A percentile compares a stretch with the other conserved stretches of the same genome.
These are phyloP conservation scores for Papilio helenus DNA, from an alignment of 1,140 invertebrate genomes.

Conservation along the genomic window DNA sequence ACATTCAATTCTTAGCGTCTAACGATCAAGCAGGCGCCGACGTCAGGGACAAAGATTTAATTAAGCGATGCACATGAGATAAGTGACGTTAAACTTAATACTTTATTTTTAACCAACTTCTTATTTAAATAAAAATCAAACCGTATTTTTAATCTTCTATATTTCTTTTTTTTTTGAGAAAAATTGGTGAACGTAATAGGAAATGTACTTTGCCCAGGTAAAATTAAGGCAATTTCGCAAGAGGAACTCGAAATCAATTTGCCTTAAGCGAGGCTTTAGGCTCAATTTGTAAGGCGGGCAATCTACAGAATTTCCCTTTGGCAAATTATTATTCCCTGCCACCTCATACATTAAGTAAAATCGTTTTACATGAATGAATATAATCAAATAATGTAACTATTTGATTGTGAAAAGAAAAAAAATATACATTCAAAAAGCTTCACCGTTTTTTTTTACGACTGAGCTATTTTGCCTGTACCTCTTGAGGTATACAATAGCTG, in stretches of 20 bases:
- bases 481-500: too few species aligned
- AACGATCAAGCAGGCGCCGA: not conserved
- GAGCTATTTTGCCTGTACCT: too few species aligned
- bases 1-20: too few species aligned
- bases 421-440: too few species aligned
- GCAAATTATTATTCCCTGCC: slow-evolving; percentile 9
- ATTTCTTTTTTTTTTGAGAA: too few species aligned
- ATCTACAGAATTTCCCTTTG: slow-evolving; percentile 15
- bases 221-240: not conserved
- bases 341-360: not conserved
- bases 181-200: not conserved
- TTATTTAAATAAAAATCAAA: not conserved
- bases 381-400: not conserved
- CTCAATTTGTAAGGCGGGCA: slow-evolving; percentile 19
- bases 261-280: slow-evolving; percentile 7
- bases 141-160: not conserved
- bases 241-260: slow-evolving; percentile 15
- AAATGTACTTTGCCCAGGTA: not conserved
- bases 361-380: not conserved
- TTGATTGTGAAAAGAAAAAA: not conserved
- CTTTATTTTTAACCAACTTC: not conserved
- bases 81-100: not conserved
- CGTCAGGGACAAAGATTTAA: not conserved
- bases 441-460: too few species aligned
- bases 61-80: not conserved